Conservation (phyloP, 2,888 invertebrate genomes). For the Acleris literana region DNA sequence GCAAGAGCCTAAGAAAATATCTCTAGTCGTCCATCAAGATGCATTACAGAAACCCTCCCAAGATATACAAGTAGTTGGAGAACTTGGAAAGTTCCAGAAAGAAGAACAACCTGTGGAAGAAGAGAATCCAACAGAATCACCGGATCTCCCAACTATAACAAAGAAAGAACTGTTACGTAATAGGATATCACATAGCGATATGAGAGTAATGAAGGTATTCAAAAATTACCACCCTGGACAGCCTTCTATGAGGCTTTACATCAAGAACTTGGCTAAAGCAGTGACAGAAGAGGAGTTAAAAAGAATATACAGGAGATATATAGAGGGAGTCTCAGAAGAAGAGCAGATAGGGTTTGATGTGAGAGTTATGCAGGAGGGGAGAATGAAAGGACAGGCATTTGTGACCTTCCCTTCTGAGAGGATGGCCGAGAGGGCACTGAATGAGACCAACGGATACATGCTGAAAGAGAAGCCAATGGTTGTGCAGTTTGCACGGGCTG, state of each 20-base stretch:
- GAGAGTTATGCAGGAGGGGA: slow-evolving; percentile 95
- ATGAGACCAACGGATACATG: slow-evolving; percentile 94
- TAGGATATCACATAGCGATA: slow-evolving; percentile 87
- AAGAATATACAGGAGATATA: slow-evolving; percentile 89
- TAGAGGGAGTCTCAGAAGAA: slow-evolving; percentile 64
- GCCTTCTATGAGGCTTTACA: slow-evolving; percentile 92
- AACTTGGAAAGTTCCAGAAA: slow-evolving; percentile 73
- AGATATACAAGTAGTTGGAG: slow-evolving; percentile 67
- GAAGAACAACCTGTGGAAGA: slow-evolving; percentile 53
- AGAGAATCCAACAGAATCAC: slow-evolving; percentile 47
- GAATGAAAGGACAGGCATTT: slow-evolving; percentile 98
- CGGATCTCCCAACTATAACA: slow-evolving; percentile 78
- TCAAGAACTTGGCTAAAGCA: slow-evolving; percentile 94
- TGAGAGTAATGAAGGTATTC: slow-evolving; percentile 89
- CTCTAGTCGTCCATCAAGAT: slow-evolving; percentile 69
- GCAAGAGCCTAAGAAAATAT: slow-evolving; percentile 73
- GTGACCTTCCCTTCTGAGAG: slow-evolving; percentile 89
- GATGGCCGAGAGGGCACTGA: slow-evolving; percentile 88
- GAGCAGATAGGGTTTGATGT: slow-evolving; percentile 85
- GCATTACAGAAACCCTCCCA: slow-evolving; percentile 61
- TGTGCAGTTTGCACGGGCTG: slow-evolving; percentile 89
- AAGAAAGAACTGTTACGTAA: slow-evolving; percentile 86
- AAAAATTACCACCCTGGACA: slow-evolving; percentile 93
- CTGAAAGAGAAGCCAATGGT: slow-evolving; percentile 95
- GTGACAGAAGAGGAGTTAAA: slow-evolving; percentile 89